A percentile compares a stretch with the other conserved stretches of the same genome.
These are phyloP conservation scores for Mercenaria mercenaria DNA, from an alignment of 1,140 invertebrate genomes.

Conservation along the genomic window DNA sequence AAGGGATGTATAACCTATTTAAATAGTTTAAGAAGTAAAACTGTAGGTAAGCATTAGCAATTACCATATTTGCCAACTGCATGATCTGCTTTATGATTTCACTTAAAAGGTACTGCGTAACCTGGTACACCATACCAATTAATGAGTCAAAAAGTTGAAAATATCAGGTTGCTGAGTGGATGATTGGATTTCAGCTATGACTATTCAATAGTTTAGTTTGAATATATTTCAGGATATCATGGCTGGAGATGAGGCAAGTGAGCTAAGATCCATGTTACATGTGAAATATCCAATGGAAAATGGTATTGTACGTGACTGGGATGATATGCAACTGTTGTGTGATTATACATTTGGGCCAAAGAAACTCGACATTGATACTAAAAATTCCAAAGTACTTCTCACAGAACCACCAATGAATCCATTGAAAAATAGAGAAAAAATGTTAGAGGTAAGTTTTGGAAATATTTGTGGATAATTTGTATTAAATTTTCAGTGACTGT, in stretches of 20 bases:
- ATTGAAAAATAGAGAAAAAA: constrained; percentile 98
- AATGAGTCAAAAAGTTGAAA: too few relatives aligned
- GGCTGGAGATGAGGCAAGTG: constrained; percentile 99
- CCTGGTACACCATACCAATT: too few relatives aligned
- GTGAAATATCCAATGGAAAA: constrained; percentile 99
- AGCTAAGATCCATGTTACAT: constrained; percentile 98
- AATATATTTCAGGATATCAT: constrained; percentile 95
- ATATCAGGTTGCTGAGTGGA: too few relatives aligned
- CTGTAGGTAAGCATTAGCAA: too few relatives aligned
- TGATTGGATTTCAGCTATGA: too few relatives aligned
- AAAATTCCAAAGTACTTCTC: constrained; percentile 97
- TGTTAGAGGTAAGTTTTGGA: constrained; percentile 97
- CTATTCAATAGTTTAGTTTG: too few relatives aligned
- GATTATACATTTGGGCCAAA: constrained; percentile 99
- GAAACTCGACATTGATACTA: constrained; percentile 98
- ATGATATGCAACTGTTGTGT: constrained; percentile 99
- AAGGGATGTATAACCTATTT: too few relatives aligned
- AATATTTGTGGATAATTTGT: too few relatives aligned
- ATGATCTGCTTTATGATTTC: too few relatives aligned
- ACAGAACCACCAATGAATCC: constrained; percentile 99
- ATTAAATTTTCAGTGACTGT: not conserved
- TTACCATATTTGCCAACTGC: too few relatives aligned
- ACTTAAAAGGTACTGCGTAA: too few relatives aligned
- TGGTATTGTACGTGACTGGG: constrained; percentile 98
- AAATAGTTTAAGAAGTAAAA: too few relatives aligned